Conservation (phyloP, 2,113 vertebrate species). For the Eulemur macaco region DNA sequence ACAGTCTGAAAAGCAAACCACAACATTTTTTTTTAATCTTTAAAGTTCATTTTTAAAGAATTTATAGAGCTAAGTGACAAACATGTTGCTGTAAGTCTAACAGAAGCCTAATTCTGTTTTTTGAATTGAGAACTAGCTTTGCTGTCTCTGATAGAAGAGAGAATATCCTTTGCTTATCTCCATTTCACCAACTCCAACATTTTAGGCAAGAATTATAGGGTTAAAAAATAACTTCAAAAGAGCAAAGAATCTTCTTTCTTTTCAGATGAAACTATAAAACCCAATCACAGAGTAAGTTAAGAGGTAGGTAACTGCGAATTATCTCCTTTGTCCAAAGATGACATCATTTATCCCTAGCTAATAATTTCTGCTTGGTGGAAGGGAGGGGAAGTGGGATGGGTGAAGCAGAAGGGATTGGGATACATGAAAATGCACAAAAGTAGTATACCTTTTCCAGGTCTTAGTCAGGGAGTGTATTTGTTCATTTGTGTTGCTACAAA, state of each 20-base stretch:
- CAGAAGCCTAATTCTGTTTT: background rate
- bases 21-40: background rate
- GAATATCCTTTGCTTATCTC: constrained; percentile 22
- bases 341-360: background rate
- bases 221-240: background rate
- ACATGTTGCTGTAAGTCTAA: background rate
- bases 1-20: constrained; percentile 24
- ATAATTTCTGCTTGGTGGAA: background rate
- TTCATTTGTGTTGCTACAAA: no score
- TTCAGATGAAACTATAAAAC: background rate
- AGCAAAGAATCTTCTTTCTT: background rate
- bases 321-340: background rate
- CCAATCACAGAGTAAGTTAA: background rate
- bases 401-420: background rate
- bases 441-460: background rate
- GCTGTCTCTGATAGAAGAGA: constrained; percentile 21
- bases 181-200: background rate
- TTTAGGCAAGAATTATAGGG: background rate
- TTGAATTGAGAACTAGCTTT: background rate
- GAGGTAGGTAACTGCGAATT: background rate
- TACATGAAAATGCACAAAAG: background rate
- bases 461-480: background rate
- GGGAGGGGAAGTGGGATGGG: background rate
- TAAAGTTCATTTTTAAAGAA: background rate
- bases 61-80: constrained; percentile 16